Conservation (phyloP, 2,888 invertebrate species). For the Heliconius erato region DNA sequence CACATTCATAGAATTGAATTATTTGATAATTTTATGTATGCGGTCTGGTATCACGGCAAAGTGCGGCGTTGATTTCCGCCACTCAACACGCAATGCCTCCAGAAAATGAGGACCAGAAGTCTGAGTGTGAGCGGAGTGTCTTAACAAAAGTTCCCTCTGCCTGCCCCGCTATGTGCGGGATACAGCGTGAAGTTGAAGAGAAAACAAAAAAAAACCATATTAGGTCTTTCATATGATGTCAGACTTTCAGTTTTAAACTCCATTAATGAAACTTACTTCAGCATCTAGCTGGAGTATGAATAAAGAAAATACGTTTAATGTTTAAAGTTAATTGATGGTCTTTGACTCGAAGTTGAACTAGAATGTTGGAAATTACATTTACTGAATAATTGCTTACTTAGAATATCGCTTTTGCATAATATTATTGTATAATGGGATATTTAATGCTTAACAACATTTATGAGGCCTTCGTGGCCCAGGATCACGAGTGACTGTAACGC, state of each 20-base stretch:
- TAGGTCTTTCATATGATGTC: no score
- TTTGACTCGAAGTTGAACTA: constrained; percentile 40
- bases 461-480: no score
- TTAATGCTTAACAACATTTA: no score
- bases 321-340: constrained; percentile 50
- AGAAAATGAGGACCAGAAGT: neutral
- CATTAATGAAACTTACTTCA: neutral
- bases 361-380: constrained; percentile 51
- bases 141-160: neutral
- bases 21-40: no score
- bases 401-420: constrained; percentile 27
- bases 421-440: constrained; percentile 4
- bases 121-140: neutral
- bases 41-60: no score
- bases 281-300: constrained; percentile 17
- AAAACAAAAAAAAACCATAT: no score
- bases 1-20: no score
- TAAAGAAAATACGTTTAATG: constrained; percentile 41
- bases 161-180: neutral
- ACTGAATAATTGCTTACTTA: constrained; percentile 28
- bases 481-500: no score
- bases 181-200: no score
- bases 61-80: no score
- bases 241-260: neutral
- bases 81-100: neutral